Base-by-base conservation (phyloP, 2,888 invertebrate species). In the Magallana nippona region DNA sequence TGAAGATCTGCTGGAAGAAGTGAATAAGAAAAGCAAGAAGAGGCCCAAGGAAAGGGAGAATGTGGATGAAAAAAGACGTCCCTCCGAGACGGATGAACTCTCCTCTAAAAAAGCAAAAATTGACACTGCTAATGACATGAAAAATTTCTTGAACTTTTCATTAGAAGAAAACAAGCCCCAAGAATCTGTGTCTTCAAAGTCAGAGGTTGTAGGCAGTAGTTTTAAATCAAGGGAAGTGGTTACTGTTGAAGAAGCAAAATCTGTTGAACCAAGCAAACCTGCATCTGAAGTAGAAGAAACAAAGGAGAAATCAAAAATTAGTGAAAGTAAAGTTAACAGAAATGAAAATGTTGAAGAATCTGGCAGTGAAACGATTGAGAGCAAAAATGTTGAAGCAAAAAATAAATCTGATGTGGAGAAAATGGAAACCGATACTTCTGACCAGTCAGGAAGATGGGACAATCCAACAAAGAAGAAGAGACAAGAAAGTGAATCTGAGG, bases 71-170 rank as follows among this genome's bases (percentile, higher is more conserved):
- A 19, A 22, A 27, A 83, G 55, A 55, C 63, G n/a, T 22, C 22
- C 10, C 62, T n/a, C 27, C 11, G 63, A 44, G 8, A 10, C 62
- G 17, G 62, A 17, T 27, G 83, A 84, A 60, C 22, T 11, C 10
- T 17, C 58, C 13, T 71, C 55, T 17, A 58, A 81, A 27, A 81
- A 55, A 62, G 81, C 27, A 13, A 81, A 78, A 58, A 55, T 79
- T 57, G 85, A 86, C 71, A 88, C 85, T 22, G 87, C 87, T 55
- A 84, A 84, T 77, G 88, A 89, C 82, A 88, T 89, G 87, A 87
- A 87, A 57, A 78, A 87, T 22, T 88, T 88, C 83, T 84, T 88
- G n/a, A 89, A 88, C 77, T 77, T 83, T 5, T 58, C 78, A 2
- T 55, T 83, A 27, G 78, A 78, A 58, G 83, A 81, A 79, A 55